Base-by-base conservation (phyloP, 2,888 invertebrate genomes). In the Orthosia incerta region DNA sequence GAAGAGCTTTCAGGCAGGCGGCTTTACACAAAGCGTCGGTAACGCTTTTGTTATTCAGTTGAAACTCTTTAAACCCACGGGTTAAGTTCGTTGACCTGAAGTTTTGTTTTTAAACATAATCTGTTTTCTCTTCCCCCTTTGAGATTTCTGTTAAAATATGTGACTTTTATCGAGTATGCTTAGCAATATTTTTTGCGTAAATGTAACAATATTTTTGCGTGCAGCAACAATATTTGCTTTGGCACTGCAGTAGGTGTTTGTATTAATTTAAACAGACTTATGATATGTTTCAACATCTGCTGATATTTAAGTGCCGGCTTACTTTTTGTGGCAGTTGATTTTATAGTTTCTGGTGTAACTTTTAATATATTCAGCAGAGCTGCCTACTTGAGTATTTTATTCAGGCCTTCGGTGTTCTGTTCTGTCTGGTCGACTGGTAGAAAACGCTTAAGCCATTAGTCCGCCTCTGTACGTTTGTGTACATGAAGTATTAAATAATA, bases 31-130 rank as follows among this genome's bases (percentile, higher is more conserved):
- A 74, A 81, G 79, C 61, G 62, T 64, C 50, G 39, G 50, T 71
- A 71, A 65, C 57, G 50, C 67, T 51, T 80, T 71, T 78, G 79
- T 80, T 78, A 61, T 82, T 45, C 20, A 74, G 61, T 76, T 59
- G 20, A 61, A 71, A 78, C 20, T 59, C 31, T 70, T 51, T 51
- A 64, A 64, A 20, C 26, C 13, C 63, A 23, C 60, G 26, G n/a
- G 13, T 59, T 18, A 4, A 45, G 80, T 71, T 68, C 80, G 50
- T 59, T 68, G 74, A 82, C 70, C 80, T 7, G 64, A 16, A 0
- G 50, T 55, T 78, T 67, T 69, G 63, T 57, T 76, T 80, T 73
- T 50, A 74, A 70, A 71, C 50, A 26, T 64, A 55, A 78, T 60
- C 46, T 48, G 62, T 66, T 71, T 65, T 57, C 15, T 48, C 7